Evolutionary conservation across 53 echinoderm and acorn worm genomes (phyloP).

Genomic region (Zoroaster sp.): DNA sequence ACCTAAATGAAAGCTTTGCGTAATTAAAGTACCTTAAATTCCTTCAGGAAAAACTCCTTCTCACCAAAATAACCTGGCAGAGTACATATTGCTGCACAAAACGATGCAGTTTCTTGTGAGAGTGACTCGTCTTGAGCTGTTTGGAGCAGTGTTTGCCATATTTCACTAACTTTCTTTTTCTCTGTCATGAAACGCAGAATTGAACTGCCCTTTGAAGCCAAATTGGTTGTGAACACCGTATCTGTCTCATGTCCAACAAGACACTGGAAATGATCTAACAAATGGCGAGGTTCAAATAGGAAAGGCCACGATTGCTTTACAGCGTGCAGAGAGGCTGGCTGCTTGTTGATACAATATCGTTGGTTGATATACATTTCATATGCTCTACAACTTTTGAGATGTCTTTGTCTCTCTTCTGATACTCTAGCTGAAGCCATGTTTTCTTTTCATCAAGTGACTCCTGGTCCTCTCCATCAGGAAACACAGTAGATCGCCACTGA

Average conservation of each 20-base stretch:
- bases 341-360: not conserved
- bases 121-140: not conserved
- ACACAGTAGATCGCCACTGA: not conserved
- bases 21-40: not conserved
- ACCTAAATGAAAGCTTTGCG: not conserved
- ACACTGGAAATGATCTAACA: not conserved
- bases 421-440: not conserved
- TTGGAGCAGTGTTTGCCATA: not conserved
- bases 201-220: not conserved
- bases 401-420: not conserved
- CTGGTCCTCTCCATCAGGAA: constrained; percentile 5
- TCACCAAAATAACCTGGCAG: not conserved
- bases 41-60: not conserved
- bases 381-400: not conserved
- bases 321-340: not conserved
- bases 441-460: constrained; percentile 4
- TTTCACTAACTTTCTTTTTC: not conserved
- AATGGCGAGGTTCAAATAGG: not conserved
- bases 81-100: not conserved
- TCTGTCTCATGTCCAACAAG: not conserved
- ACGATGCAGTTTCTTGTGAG: not conserved
- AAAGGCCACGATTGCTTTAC: constrained; percentile 6
- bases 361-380: constrained; percentile 1
- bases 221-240: not conserved
- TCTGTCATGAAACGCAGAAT: not conserved